phyloP scores from a whole-genome alignment of 2,797 vertebrate species.

The Leptatherina wallacei region DNA sequence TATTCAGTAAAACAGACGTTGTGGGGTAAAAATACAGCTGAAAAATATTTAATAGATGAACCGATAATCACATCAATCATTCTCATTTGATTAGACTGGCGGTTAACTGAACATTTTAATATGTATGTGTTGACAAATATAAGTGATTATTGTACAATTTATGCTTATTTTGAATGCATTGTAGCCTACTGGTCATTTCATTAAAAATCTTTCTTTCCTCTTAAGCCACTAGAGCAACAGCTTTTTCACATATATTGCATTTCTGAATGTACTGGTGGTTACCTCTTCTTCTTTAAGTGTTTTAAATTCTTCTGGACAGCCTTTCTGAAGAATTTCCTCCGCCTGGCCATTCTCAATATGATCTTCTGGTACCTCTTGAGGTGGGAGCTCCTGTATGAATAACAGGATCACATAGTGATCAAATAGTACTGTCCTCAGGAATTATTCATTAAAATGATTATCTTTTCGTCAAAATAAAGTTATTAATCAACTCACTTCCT shows the following conservation, averaged over 20 bases:
- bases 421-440: background rate
- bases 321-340: constrained; percentile 89
- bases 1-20: too few relatives aligned
- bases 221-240: background rate
- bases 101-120: too few relatives aligned
- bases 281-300: constrained; percentile 94
- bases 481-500: constrained; percentile 85
- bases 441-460: background rate
- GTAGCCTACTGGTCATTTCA: too few relatives aligned
- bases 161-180: too few relatives aligned
- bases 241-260: background rate
- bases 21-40: too few relatives aligned
- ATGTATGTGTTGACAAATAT: too few relatives aligned
- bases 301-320: constrained; percentile 88
- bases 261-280: constrained; percentile 22
- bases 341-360: constrained; percentile 89
- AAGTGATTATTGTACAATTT: too few relatives aligned
- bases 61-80: too few relatives aligned
- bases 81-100: too few relatives aligned
- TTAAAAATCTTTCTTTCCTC: too few relatives aligned
- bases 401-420: background rate
- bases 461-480: background rate
- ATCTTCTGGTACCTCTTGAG: constrained; percentile 85
- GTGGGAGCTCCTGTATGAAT: constrained; percentile 86
- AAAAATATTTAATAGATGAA: too few relatives aligned